Base-by-base conservation (phyloP, 2,797 vertebrate species). In the Sphaeramia orbicularis region DNA sequence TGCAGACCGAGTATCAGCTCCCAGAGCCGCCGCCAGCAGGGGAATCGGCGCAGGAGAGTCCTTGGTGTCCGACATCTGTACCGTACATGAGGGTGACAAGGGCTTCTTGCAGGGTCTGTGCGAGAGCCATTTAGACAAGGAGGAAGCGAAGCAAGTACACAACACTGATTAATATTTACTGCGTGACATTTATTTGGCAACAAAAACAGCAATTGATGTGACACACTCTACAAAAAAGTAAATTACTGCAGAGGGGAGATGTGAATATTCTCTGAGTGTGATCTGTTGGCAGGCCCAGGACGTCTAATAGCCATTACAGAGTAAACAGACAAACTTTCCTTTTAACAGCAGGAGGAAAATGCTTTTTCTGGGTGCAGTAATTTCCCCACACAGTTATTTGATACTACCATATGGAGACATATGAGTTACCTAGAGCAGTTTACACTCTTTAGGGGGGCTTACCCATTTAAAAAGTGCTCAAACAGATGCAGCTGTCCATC, bases 381-480 rank as follows among this genome's bases (percentile, higher is more conserved):
- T 16, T 40, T 48, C 21, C 53, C 55, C 12, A 12, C 40, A 32
- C 9, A 10, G 40, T 27, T 41, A 18, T 10, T 9, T 38, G 18
- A 35, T 41, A n/a, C 35, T 19, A 5, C 13, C 10, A 16, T 7
- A n/a, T 14, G 40, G 24, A 13, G 24, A 44, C 40, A 24, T n/a
- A 12, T 24, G 21, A 11, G 6, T 0, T 18, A 11, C 41, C 18
- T 10, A 7, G 14, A 42, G 50, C 12, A 37, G 9, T 9, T 6
- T 19, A 5, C 3, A 47, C 21, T 42, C n/a, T 52, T 42, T n/a
- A 24, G 21, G 7, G 45, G 27, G n/a, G 83, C 97, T 94, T 93
- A 99, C 98, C 98, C 98, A 83, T 99, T 99, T 85, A 99, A 91
- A 90, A 99, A 94, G 93, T 99, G 97, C 90, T 99, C 97, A 85